Evolutionary conservation across 2,888 invertebrate genomes (phyloP).

Genomic region (Microplitis deprimator): DNA sequence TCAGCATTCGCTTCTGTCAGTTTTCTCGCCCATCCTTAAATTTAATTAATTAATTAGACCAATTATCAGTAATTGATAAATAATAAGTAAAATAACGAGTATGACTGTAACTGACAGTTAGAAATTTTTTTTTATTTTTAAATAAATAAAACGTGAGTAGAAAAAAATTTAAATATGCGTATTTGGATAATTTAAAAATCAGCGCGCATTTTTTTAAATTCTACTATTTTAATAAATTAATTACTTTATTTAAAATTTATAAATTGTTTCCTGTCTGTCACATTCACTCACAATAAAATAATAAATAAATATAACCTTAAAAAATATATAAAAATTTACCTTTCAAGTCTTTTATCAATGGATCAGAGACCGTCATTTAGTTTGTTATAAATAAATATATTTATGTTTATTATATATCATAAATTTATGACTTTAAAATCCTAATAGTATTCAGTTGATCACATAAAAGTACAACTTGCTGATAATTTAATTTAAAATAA

Average conservation of each 20-base stretch:
- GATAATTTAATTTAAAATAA: background rate
- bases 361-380: conserved; percentile 76
- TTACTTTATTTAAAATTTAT: too few species aligned
- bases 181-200: too few species aligned
- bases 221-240: too few species aligned
- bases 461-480: background rate
- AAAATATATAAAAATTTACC: conserved; percentile 64
- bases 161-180: too few species aligned
- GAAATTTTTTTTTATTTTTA: too few species aligned
- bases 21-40: conserved; percentile 69
- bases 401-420: background rate
- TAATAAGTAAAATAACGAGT: too few species aligned
- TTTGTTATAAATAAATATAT: background rate
- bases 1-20: conserved; percentile 67
- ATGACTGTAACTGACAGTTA: too few species aligned
- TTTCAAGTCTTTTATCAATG: conserved; percentile 76
- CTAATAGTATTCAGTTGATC: background rate
- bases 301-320: conserved; percentile 40
- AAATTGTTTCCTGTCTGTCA: too few species aligned
- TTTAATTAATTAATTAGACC: conserved; percentile 5
- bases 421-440: background rate
- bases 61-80: too few species aligned
- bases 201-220: too few species aligned
- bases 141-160: too few species aligned
- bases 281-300: background rate